Percentiles rank a stretch among this genome's conserved stretches.
These are phyloP conservation scores for Erpetoichthys calabaricus DNA, from an alignment of 2,797 vertebrate species.

Conservation along the genomic window DNA sequence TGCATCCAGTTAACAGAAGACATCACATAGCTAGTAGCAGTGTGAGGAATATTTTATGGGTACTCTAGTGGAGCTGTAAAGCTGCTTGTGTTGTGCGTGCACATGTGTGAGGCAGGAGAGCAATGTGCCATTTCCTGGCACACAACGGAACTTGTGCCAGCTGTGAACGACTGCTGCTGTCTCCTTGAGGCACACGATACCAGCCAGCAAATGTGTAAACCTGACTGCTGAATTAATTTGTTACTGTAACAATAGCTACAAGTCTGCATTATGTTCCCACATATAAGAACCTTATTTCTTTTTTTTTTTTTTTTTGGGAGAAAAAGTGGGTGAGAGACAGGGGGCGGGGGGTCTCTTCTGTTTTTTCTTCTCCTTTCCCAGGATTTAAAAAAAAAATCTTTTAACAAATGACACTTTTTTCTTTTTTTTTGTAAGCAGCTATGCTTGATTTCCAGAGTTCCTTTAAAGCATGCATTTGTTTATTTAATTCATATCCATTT, in stretches of 20 bases:
- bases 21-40: slow-evolving; percentile 1
- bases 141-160: slow-evolving; percentile 38
- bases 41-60: not conserved
- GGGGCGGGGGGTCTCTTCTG: slow-evolving; percentile 24
- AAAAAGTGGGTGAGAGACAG: not conserved
- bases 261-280: not conserved
- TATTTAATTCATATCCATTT: too few relatives aligned
- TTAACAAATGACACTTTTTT: not conserved
- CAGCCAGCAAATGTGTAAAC: slow-evolving; percentile 35
- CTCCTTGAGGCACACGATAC: slow-evolving; percentile 38
- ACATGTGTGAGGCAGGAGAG: slow-evolving; percentile 16
- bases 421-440: too few relatives aligned
- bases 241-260: not conserved
- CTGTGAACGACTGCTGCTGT: slow-evolving; percentile 43
- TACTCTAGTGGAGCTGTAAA: slow-evolving; percentile 6
- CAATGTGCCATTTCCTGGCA: slow-evolving; percentile 44
- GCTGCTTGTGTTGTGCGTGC: slow-evolving; percentile 6
- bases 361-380: slow-evolving; percentile 23
- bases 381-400: slow-evolving; percentile 18
- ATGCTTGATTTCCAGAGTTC: too few relatives aligned
- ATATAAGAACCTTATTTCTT: not conserved
- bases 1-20: not conserved
- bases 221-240: slow-evolving; percentile 25
- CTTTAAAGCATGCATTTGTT: too few relatives aligned
- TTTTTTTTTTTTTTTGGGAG: too few relatives aligned